Base-by-base conservation (phyloP, 2,888 invertebrate genomes). In the Cataglyphis rosenhaueri region DNA sequence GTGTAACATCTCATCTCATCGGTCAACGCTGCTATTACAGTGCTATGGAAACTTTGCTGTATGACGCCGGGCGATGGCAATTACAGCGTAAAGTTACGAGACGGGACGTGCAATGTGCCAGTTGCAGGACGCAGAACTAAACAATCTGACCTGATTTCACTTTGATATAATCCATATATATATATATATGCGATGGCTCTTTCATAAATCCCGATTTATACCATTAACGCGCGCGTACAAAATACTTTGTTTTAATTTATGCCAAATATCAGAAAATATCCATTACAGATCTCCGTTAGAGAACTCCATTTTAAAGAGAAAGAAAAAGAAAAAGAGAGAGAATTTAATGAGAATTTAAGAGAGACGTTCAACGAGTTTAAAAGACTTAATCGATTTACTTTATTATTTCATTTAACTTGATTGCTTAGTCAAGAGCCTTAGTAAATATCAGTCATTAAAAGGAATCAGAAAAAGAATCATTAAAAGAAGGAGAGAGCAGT, bases 61-160 rank as follows among this genome's bases (percentile, higher is more conserved):
- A 59, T 55, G 73, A 25, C 64, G 68, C 48, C 81, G 76, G 78
- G 59, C 62, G 65, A 29, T 61, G 68, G 71, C 83, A 84, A 87
- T 87, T 87, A 85, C 82, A 62, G 61, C 25, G 83, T 61, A 82
- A 86, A 87, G 81, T 88, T 84, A 75, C 83, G 66, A 48, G 35
- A 29, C 71, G 65, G 55, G 52, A 61, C 68, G 66, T 62, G 62
- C 75, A 71, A 70, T 64, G 76, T 76, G 84, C 55, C 84, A 57
- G 82, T 81, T 75, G 48, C 74, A 57, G 52, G 52, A 25, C 74
- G 70, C 74, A 75, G 48, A 48, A 66, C 64, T 74, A 68, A 76
- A 55, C 84, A 74, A 82, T 68, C 86, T 78, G 84, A 75, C 82
- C 85, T 59, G 76, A 87, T 87, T 84, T 70, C 44, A 38, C 71